Percentiles rank a stretch among this genome's conserved stretches.
Evolutionary conservation across 2,113 vertebrate species (phyloP).

Genomic region (Chloropsis cyanopogon): DNA sequence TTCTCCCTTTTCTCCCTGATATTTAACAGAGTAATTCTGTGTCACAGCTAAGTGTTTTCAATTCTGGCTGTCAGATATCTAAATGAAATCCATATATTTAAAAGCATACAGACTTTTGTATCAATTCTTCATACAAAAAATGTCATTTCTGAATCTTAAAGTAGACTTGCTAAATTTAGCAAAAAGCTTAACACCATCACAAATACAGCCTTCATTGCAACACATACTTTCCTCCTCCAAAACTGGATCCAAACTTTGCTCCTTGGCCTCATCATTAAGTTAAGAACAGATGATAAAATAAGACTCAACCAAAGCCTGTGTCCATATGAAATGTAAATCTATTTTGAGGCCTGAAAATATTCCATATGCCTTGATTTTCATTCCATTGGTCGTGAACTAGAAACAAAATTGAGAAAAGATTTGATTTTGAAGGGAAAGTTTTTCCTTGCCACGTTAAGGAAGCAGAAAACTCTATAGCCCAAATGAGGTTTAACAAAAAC

Average conservation of each 20-base stretch:
- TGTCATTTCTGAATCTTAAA: not conserved
- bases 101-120: not conserved
- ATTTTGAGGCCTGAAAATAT: not conserved
- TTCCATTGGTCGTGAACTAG: not conserved
- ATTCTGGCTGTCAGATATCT: constrained; percentile 10
- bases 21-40: not conserved
- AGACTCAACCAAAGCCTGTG: not conserved
- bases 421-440: not conserved
- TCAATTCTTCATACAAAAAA: not conserved
- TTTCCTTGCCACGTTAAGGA: not conserved
- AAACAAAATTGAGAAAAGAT: not conserved
- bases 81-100: not conserved
- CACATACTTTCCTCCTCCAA: not conserved
- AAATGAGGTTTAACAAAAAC: not conserved
- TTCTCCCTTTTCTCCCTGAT: not conserved
- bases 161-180: constrained; percentile 19
- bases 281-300: constrained; percentile 39
- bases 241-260: constrained; percentile 8
- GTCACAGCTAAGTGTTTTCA: constrained; percentile 23
- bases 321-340: constrained; percentile 9
- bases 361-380: not conserved
- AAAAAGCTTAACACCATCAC: not conserved
- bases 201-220: not conserved
- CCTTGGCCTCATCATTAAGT: constrained; percentile 14
- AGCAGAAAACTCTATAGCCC: not conserved